Base-by-base conservation (phyloP, 2,113 vertebrate genomes). In the Lamprologus ornatipinnis region DNA sequence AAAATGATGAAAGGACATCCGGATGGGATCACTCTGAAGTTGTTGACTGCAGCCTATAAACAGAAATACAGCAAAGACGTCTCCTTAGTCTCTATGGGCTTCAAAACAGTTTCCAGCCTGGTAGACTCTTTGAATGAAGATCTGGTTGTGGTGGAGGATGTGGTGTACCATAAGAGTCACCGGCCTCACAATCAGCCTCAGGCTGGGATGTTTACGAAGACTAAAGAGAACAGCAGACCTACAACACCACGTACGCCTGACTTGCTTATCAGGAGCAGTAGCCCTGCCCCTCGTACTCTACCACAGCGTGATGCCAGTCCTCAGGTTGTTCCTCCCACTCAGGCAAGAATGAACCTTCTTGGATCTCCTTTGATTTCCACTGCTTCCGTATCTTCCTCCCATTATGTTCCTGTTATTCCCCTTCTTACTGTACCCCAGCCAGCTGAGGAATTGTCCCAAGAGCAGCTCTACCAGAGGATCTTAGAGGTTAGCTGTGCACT, bases 401-500 rank as follows among this genome's bases (percentile, higher is more conserved):
- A 17, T 3, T 13, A 6, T 68, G 9, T 63, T 55, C 75, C 86
- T 21, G 85, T 57, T 7, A 54, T n/a, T 4, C 40, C 55, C 10
- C 14, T 15, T n/a, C 12, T 51, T 9, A 21, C 60, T 26, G 65
- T 35, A 6, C 4, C 87, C 37, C 58, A 86, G 49, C 87, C 86
- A 26, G 65, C 26, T 13, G 55, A 88, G 35, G 84, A 83, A 23
- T 47, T 96, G 89, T 93, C 87, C 7, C 86, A 95, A n/a, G 63
- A 91, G 2, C 83, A 94, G 85, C 93, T 97, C 23, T 87, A 93
- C 51, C 37, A 94, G 79, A 93, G 93, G 57, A 90, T 96, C 78
- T 6, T 85, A 63, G 86, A 96, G 91, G 94, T 95, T 33, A 90
- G 92, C 90, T 31, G 70, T 75, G 42, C 37, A 75, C 23, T 14